Percentiles rank a stretch among this genome's conserved stretches.
phyloP scores from a whole-genome alignment of 1,140 invertebrate genomes.

The Ridgeia piscesae region DNA sequence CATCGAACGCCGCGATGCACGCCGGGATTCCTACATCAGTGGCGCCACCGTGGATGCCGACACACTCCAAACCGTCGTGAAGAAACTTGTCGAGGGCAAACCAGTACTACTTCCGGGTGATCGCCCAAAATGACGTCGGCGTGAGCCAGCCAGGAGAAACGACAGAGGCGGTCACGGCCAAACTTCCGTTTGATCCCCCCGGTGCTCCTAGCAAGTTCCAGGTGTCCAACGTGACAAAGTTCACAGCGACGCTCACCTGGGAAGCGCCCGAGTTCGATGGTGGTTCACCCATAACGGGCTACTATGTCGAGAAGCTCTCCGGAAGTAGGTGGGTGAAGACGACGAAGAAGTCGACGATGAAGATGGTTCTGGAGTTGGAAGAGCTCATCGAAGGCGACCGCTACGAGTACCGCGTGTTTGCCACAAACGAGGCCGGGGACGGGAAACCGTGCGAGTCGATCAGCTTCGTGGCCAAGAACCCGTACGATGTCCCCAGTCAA shows the following conservation, averaged over 20 bases:
- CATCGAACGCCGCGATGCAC: slow-evolving; percentile 59
- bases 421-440: slow-evolving; percentile 91
- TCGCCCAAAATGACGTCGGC: slow-evolving; percentile 97
- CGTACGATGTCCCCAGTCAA: slow-evolving; percentile 41
- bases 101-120: slow-evolving; percentile 89
- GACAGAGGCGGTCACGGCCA: slow-evolving; percentile 83
- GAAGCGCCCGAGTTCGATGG: slow-evolving; percentile 87
- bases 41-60: slow-evolving; percentile 65
- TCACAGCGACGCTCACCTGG: slow-evolving; percentile 82
- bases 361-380: slow-evolving; percentile 63
- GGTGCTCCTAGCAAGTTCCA: slow-evolving; percentile 39
- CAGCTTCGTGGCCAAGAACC: slow-evolving; percentile 55
- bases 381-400: slow-evolving; percentile 89
- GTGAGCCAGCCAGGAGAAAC: slow-evolving; percentile 86
- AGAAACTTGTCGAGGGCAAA: slow-evolving; percentile 80
- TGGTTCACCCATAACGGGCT: slow-evolving; percentile 92
- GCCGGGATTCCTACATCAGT: slow-evolving; percentile 73
- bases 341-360: slow-evolving; percentile 38
- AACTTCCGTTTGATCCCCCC: slow-evolving; percentile 81
- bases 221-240: slow-evolving; percentile 17
- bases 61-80: slow-evolving; percentile 17
- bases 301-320: slow-evolving; percentile 86
- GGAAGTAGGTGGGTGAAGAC: slow-evolving; percentile 69
- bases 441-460: slow-evolving; percentile 90
- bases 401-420: slow-evolving; percentile 94